These are phyloP conservation scores for Cryptotis parvus DNA, from an alignment of 2,113 vertebrate genomes.

Conservation along the genomic window DNA sequence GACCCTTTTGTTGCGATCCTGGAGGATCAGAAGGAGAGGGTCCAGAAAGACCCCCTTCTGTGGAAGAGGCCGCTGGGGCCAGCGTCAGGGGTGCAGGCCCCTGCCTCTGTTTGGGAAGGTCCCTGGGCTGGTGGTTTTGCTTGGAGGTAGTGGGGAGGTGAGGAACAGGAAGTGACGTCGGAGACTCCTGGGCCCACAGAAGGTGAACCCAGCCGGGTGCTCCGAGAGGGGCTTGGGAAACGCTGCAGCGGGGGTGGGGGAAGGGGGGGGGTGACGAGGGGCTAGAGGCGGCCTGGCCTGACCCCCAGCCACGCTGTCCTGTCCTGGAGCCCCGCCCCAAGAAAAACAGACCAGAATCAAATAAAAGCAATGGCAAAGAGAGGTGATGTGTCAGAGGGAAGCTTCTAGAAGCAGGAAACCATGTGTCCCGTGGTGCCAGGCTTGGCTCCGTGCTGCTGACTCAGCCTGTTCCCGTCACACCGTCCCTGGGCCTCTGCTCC, in stretches of 20 bases:
- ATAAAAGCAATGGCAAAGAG: background rate
- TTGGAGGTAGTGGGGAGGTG: background rate
- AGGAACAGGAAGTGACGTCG: background rate
- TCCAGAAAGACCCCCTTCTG: background rate
- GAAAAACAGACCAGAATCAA: too few relatives aligned
- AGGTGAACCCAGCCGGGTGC: background rate
- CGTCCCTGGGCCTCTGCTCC: too few relatives aligned
- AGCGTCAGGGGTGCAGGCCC: too few relatives aligned
- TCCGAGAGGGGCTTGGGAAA: background rate
- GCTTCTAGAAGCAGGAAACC: conserved; percentile 24
- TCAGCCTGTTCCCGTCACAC: too few relatives aligned
- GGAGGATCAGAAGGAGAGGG: background rate
- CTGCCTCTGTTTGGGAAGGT: background rate
- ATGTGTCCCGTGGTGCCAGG: background rate
- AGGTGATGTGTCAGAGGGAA: background rate
- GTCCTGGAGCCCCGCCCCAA: too few relatives aligned
- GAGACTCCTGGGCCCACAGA: too few relatives aligned
- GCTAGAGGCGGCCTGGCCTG: too few relatives aligned
- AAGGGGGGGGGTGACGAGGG: too few relatives aligned
- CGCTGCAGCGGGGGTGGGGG: too few relatives aligned
- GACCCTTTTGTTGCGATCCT: too few relatives aligned
- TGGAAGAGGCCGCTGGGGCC: background rate
- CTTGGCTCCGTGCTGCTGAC: too few relatives aligned
- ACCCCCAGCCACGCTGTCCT: too few relatives aligned
- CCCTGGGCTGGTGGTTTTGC: background rate